phyloP scores from a whole-genome alignment of 2,888 invertebrate species.

The Drosophila niveifrons region DNA sequence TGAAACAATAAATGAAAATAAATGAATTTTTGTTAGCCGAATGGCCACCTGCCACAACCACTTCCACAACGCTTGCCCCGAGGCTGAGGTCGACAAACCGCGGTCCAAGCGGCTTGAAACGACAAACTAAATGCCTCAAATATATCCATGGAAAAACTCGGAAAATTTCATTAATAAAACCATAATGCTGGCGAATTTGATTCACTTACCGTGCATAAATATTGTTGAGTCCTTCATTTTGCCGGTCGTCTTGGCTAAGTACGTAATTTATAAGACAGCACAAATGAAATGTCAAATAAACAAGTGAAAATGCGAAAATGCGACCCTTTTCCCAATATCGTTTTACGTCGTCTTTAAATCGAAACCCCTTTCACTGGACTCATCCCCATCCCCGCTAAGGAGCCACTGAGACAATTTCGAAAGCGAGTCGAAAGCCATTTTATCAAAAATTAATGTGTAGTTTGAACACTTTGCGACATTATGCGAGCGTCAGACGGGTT shows the following conservation, averaged over 20 bases:
- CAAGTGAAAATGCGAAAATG: slow-evolving; percentile 42
- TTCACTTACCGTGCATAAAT: slow-evolving; percentile 40
- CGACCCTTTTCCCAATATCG: slow-evolving; percentile 39
- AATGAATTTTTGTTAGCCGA: slow-evolving; percentile 81
- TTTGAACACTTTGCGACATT: slow-evolving; percentile 77
- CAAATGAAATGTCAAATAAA: slow-evolving; percentile 40
- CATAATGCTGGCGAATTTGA: slow-evolving; percentile 50
- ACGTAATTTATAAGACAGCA: slow-evolving; percentile 45
- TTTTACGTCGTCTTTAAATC: slow-evolving; percentile 41
- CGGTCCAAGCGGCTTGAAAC: slow-evolving; percentile 28
- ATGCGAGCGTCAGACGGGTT: slow-evolving; percentile 72
- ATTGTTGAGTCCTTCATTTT: slow-evolving; percentile 29
- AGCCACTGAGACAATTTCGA: slow-evolving; percentile 52
- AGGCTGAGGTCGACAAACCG: slow-evolving; percentile 38
- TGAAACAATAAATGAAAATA: slow-evolving; percentile 84
- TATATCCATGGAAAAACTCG: slow-evolving; percentile 18
- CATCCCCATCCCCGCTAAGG: slow-evolving; percentile 1
- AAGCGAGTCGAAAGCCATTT: slow-evolving; percentile 72
- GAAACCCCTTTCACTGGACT: slow-evolving; percentile 24
- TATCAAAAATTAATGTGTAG: slow-evolving; percentile 79
- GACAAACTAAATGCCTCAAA: slow-evolving; percentile 22
- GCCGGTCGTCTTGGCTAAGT: slow-evolving; percentile 30
- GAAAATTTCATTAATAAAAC: slow-evolving; percentile 63
- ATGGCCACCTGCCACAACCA: slow-evolving; percentile 54
- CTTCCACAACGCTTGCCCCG: slow-evolving; percentile 9